These are phyloP conservation scores for Euproctis similis DNA, from an alignment of 2,888 invertebrate species.

Conservation along the genomic window DNA sequence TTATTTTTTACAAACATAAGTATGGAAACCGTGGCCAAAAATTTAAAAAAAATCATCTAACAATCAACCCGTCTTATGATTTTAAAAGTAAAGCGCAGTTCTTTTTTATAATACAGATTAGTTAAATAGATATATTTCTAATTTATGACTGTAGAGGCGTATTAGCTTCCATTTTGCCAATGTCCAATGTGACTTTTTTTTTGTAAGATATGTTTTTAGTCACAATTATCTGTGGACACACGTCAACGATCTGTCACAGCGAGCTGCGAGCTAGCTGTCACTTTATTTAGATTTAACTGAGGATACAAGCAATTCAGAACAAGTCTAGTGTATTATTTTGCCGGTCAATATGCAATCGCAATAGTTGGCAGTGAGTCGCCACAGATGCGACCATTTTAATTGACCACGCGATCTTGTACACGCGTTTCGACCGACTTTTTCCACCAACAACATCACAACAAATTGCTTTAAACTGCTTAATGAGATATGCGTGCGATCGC, in stretches of 20 bases:
- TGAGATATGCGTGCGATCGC: conserved; percentile 75
- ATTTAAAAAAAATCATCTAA: too few relatives aligned
- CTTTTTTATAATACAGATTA: too few relatives aligned
- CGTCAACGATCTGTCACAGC: too few relatives aligned
- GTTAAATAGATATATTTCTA: too few relatives aligned
- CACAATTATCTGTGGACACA: conserved; percentile 12
- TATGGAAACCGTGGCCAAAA: too few relatives aligned
- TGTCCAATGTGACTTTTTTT: too few relatives aligned
- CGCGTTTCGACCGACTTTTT: conserved; percentile 67
- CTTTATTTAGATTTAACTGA: conserved; percentile 46
- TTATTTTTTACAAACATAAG: too few relatives aligned
- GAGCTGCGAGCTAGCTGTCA: conserved; percentile 28
- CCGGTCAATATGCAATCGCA: conserved; percentile 36
- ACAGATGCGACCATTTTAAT: conserved; percentile 67
- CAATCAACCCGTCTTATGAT: too few relatives aligned
- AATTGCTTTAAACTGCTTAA: conserved; percentile 76
- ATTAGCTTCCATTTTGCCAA: too few relatives aligned
- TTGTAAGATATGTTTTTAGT: conserved; percentile 15
- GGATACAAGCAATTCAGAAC: conserved; percentile 59
- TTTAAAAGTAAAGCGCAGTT: too few relatives aligned
- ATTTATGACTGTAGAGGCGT: too few relatives aligned
- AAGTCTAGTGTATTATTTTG: conserved; percentile 45
- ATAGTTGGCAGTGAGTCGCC: conserved; percentile 47
- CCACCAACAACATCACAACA: conserved; percentile 63
- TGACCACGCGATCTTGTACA: conserved; percentile 71